Base-by-base conservation (phyloP, 2,113 vertebrate genomes). In the Dinomys branickii region DNA sequence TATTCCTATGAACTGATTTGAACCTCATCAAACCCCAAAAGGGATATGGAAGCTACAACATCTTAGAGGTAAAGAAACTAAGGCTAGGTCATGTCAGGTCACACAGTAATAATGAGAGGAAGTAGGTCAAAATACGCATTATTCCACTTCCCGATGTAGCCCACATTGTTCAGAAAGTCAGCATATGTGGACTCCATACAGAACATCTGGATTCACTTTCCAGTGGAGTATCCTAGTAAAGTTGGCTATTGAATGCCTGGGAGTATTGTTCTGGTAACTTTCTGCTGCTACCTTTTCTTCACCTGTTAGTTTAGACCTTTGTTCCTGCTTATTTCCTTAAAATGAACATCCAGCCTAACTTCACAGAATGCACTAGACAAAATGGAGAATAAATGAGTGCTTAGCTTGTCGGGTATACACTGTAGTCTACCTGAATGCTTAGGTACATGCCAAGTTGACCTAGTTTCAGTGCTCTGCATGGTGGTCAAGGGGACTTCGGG, bases 1-100 rank as follows among this genome's bases (percentile, higher is more conserved):
- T 92, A n/a, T 90, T 73, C 30, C 41, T 41, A 33, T 69, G 80
- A 80, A 75, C 41, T 56, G 52, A 94, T 59, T 87, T 10, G 13
- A 75, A 30, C 58, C 35, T 88, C 54, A 56, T 4, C 47, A 47
- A 89, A 87, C 28, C 82, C 41, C 44, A 12, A 93, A 87, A 93
- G 16, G 52, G 84, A 63, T 41, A 3, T 83, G 52, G 52, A 91
- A 10, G 87, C 65, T 88, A 17, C 88, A 33, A 24, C 58, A 35
- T 94, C 92, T 71, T 83, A 58, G 44, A 84, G 41, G 35, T 82
- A 61, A 87, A 90, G 88, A 96, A 78, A 54, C 30, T 10, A 22
- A 94, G 63, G 47, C 50, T 92, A 2, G 11, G 4, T 73, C 44
- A n/a, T 30, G 20, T 90, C 63, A 35, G 80, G 33, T 81, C 75